A percentile compares a stretch with the other conserved stretches of the same genome.
These are phyloP conservation scores for Lomographa bimaculata DNA, from an alignment of 2,888 invertebrate species.

Conservation along the genomic window DNA sequence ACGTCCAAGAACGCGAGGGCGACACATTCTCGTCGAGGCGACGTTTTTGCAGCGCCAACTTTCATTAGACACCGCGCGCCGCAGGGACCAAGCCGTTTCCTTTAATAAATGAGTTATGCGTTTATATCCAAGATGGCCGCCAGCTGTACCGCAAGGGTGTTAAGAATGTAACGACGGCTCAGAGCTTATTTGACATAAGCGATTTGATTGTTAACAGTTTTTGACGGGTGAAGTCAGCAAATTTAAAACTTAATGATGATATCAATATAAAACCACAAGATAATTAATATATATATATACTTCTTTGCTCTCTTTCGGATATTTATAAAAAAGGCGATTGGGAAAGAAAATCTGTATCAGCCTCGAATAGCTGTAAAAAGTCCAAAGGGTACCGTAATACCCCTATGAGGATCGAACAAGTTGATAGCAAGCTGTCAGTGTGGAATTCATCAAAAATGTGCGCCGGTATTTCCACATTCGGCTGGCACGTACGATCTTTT, in stretches of 20 bases:
- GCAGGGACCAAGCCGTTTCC: constrained; percentile 70
- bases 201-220: constrained; percentile 29
- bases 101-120: constrained; percentile 80
- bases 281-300: no score
- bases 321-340: no score
- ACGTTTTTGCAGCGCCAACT: constrained; percentile 79
- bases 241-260: no score
- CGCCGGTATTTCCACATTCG: constrained; percentile 59
- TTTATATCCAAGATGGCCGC: constrained; percentile 75
- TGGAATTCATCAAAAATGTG: constrained; percentile 60
- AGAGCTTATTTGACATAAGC: constrained; percentile 40
- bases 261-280: no score
- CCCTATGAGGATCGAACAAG: constrained; percentile 30
- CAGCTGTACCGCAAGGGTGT: constrained; percentile 59
- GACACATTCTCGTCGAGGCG: constrained; percentile 78
- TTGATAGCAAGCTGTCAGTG: constrained; percentile 51
- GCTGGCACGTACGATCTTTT: constrained; percentile 60
- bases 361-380: constrained; percentile 13
- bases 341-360: constrained; percentile 11
- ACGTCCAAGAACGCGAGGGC: constrained; percentile 75
- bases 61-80: constrained; percentile 76
- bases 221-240: constrained; percentile 31
- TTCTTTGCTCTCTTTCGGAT: no score
- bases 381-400: constrained; percentile 20
- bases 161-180: constrained; percentile 61